These are phyloP conservation scores for Leucopsar rothschildi DNA, from an alignment of 2,113 vertebrate genomes.

Conservation along the genomic window DNA sequence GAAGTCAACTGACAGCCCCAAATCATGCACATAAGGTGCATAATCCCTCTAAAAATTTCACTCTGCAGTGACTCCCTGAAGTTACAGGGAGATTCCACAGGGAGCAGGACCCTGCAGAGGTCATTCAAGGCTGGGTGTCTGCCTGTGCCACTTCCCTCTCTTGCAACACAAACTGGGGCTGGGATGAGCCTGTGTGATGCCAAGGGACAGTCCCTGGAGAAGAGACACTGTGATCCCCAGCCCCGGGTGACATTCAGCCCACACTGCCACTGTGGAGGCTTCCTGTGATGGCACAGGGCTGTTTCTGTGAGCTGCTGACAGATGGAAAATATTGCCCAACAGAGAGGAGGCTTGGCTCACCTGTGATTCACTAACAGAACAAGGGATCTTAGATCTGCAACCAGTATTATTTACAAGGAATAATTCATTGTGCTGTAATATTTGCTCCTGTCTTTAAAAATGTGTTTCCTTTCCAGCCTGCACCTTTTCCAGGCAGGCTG, in stretches of 20 bases:
- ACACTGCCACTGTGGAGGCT: background rate
- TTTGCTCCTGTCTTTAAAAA: slow-evolving; percentile 24
- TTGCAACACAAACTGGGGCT: background rate
- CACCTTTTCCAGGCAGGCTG: slow-evolving; percentile 16
- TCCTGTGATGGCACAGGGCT: background rate
- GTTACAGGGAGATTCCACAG: background rate
- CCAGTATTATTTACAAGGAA: background rate
- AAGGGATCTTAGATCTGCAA: background rate
- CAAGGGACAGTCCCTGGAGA: accelerated
- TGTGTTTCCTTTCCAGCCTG: slow-evolving; percentile 26
- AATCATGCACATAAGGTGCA: background rate
- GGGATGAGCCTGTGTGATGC: background rate
- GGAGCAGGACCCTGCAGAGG: background rate
- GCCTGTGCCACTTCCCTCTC: background rate
- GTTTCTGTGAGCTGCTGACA: background rate
- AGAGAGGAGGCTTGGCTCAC: background rate
- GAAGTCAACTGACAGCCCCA: background rate
- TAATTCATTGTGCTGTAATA: background rate
- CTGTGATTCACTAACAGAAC: background rate
- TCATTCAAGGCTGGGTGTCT: background rate
- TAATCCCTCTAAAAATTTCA: background rate
- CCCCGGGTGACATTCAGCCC: background rate
- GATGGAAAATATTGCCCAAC: background rate
- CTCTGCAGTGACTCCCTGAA: background rate
- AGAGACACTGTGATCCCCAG: accelerated